phyloP scores from a whole-genome alignment of 2,113 vertebrate genomes.

The Oncorhynchus keta region DNA sequence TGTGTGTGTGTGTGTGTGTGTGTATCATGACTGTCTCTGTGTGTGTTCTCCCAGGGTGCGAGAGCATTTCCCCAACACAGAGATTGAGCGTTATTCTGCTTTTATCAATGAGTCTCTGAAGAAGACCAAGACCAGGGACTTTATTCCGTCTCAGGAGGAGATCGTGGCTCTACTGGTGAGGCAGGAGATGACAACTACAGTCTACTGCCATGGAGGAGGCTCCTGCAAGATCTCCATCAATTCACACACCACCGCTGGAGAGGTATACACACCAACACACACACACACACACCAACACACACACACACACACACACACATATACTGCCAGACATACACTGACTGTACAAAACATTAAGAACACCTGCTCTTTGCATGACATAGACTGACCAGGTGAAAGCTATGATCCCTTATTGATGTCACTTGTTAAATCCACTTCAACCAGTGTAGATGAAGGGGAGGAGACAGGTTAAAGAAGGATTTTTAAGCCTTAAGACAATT shows the following conservation, averaged over 20 bases:
- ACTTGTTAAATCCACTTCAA: too few species aligned
- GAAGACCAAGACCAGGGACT: slow-evolving; percentile 88
- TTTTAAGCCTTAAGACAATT: too few species aligned
- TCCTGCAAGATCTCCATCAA: slow-evolving; percentile 95
- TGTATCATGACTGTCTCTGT: neutral
- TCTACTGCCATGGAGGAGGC: slow-evolving; percentile 91
- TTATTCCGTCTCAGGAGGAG: slow-evolving; percentile 91
- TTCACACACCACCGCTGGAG: slow-evolving; percentile 90
- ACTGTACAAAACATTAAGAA: too few species aligned
- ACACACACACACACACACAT: neutral
- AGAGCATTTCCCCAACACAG: slow-evolving; percentile 81
- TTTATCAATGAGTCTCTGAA: slow-evolving; percentile 88
- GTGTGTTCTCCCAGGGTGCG: slow-evolving; percentile 72
- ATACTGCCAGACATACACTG: too few species aligned
- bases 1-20: neutral
- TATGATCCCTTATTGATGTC: too few species aligned
- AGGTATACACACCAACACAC: slow-evolving; percentile 67
- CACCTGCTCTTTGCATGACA: too few species aligned
- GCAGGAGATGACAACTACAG: slow-evolving; percentile 90
- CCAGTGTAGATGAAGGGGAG: too few species aligned
- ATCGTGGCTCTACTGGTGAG: slow-evolving; percentile 86
- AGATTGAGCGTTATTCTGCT: slow-evolving; percentile 84
- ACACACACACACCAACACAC: neutral
- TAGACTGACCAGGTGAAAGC: too few species aligned
- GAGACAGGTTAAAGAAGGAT: too few species aligned